Evolutionary conservation across 2,113 vertebrate species (phyloP).

Genomic region (Dendrocopos noguchii): DNA sequence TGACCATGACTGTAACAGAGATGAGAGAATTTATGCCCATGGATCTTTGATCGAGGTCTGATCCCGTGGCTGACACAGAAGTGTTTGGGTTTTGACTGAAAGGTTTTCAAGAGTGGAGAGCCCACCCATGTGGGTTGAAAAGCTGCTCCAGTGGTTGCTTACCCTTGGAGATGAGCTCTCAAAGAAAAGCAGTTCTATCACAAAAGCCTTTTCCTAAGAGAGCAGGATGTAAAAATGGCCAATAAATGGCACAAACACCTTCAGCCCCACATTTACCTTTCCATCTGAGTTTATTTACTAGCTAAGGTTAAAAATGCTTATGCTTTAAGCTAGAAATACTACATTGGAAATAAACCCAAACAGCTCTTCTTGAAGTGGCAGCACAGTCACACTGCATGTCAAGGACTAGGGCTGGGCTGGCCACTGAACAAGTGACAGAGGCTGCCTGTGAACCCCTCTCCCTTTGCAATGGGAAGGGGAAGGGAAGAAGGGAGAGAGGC

Average conservation of each 20-base stretch:
- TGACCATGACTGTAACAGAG: rapidly evolving
- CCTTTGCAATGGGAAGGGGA: no score
- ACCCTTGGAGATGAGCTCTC: neutral
- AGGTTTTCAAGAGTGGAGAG: neutral
- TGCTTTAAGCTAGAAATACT: neutral
- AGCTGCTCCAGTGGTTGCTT: neutral
- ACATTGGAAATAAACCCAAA: neutral
- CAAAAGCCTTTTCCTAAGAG: neutral
- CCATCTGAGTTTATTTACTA: neutral
- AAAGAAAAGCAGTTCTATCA: neutral
- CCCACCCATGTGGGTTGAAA: neutral
- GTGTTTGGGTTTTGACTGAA: neutral
- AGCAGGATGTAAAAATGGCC: neutral
- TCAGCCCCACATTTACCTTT: neutral
- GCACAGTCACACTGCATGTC: no score
- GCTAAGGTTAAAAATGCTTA: neutral
- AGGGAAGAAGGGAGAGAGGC: no score
- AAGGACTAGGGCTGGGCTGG: no score
- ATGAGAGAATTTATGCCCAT: neutral
- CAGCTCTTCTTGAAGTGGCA: no score
- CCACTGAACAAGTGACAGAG: no score
- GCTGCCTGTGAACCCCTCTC: no score
- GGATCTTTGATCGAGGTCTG: neutral
- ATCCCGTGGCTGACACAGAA: neutral
- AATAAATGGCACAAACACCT: neutral